Evolutionary conservation across 2,113 vertebrate species (phyloP).

Genomic region (Leuciscus idus): DNA sequence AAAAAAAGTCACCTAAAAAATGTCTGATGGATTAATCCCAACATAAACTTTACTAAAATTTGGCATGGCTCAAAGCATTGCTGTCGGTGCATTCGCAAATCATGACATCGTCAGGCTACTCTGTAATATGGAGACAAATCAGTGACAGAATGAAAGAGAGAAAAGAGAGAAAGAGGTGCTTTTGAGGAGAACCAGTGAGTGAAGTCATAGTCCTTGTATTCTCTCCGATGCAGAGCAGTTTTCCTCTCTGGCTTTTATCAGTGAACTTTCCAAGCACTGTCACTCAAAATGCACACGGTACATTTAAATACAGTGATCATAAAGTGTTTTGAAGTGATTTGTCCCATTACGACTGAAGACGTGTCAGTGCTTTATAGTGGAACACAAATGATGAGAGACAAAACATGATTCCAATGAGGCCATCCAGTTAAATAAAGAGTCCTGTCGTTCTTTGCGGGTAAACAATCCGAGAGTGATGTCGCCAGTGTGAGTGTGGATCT

Average conservation of each 20-base stretch:
- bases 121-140: slow-evolving; percentile 42
- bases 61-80: background rate
- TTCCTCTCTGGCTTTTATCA: slow-evolving; percentile 57
- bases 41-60: background rate
- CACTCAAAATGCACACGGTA: slow-evolving; percentile 41
- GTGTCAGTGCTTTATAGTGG: background rate
- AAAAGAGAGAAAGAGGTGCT: slow-evolving; percentile 20
- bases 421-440: background rate
- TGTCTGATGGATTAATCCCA: background rate
- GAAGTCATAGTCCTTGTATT: slow-evolving; percentile 47
- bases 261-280: slow-evolving; percentile 41
- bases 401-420: background rate
- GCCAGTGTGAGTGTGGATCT: slow-evolving; percentile 4
- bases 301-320: slow-evolving; percentile 12
- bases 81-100: slow-evolving; percentile 34
- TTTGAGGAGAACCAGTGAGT: slow-evolving; percentile 26
- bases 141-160: slow-evolving; percentile 28
- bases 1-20: background rate
- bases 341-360: background rate
- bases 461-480: background rate
- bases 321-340: background rate
- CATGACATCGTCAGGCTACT: slow-evolving; percentile 21
- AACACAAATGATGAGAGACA: slow-evolving; percentile 12
- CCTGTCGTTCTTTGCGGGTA: background rate
- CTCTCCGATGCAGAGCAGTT: slow-evolving; percentile 58